Evolutionary conservation across 1,140 invertebrate genomes (phyloP), one percentile per base, ranked within the genome.

Genomic region (Oncopeltus fasciatus): DNA sequence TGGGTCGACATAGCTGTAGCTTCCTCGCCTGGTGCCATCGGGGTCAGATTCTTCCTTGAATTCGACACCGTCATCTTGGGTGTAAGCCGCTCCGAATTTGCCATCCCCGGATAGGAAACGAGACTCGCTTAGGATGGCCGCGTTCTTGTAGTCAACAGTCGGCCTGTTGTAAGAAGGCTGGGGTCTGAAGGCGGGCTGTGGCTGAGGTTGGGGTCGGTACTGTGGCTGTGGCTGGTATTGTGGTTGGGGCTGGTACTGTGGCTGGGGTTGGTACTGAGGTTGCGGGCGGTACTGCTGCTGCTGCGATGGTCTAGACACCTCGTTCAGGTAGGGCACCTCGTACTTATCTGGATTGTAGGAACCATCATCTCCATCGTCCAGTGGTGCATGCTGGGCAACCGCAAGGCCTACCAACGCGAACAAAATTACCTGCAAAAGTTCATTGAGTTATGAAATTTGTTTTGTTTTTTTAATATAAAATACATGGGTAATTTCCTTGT

Each of bases 1-100:
- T 3, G 88, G 86, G 74, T 92, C 90, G 27, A 92, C 82, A 73
- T 92, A 92, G 58, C 86, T 89, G 74, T 92, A 93, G 56, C 81
- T 83, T 56, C 90, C 90, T 64, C 81, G 80, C 43, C 89, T 83
- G 72, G 86, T 88, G 61, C 90, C 90, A 67, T 89, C 84, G 11
- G 83, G 78, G 69, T 88, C 86, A 44, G 86, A 86, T 69, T 89
- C 87, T 74, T 92, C 88, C 70, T 91, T 90, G 73, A 90, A 90
- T 70, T 90, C 80, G 14, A 89, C 88, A 14, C 88, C 88, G 74
- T 92, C 88, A 70, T 90, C 88, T 74, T 90, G 87, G 53, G 81
- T 81, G 71, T 90, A 92, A 24, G 87, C 84, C 21, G 88, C 81
- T 27, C 88, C 88, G 69, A 90, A 90, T 66, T 86, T 83, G 31